Percentiles rank a stretch among this genome's conserved stretches.
phyloP scores from a whole-genome alignment of 1,140 invertebrate species.

The Copidosoma floridanum region DNA sequence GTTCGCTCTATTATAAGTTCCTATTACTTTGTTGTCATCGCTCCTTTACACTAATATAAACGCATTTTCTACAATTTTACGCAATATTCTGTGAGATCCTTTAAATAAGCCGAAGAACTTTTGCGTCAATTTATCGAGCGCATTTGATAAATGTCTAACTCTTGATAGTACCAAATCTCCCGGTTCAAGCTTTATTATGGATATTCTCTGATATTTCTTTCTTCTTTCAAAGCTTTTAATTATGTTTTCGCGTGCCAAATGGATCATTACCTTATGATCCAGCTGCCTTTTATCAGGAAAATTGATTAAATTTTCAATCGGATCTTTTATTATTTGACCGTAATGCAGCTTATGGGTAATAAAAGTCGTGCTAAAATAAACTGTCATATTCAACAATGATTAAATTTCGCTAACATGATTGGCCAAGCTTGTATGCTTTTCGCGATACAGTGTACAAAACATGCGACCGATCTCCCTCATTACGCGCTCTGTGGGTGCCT shows the following conservation, averaged over 20 bases:
- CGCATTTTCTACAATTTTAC: neutral
- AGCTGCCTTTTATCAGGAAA: neutral
- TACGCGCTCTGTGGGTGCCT: conserved; percentile 44
- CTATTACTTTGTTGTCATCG: neutral
- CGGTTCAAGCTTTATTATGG: neutral
- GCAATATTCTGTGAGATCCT: neutral
- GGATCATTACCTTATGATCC: neutral
- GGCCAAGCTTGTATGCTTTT: conserved; percentile 8
- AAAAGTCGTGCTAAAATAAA: neutral
- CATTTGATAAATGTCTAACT: neutral
- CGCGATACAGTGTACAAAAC: conserved; percentile 17
- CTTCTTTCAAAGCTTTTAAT: neutral
- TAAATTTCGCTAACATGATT: conserved; percentile 3
- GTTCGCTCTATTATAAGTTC: neutral
- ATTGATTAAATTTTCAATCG: neutral
- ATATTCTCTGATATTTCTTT: neutral
- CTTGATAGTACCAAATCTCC: neutral
- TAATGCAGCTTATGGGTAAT: neutral
- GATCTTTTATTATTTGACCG: neutral
- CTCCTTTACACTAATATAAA: neutral
- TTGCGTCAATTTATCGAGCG: neutral
- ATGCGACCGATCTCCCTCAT: conserved; percentile 38
- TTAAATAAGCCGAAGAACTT: conserved; percentile 5
- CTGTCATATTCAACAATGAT: neutral
- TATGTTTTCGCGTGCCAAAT: neutral